These are phyloP conservation scores for Zoanthus sansibaricus DNA, from an alignment of 92 coral and sea anemone genomes.

Conservation along the genomic window DNA sequence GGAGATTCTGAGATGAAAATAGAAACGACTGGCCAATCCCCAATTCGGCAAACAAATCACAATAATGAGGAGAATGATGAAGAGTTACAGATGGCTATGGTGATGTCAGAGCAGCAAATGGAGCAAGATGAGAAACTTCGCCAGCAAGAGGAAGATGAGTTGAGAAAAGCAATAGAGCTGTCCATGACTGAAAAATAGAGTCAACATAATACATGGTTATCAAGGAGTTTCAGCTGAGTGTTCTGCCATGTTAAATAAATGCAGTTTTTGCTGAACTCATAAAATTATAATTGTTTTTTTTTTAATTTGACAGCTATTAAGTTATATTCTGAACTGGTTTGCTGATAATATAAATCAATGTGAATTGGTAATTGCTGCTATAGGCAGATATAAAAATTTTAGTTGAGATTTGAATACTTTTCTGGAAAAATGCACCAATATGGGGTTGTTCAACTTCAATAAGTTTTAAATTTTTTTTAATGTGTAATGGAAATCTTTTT, in stretches of 20 bases:
- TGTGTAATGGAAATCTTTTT: no score
- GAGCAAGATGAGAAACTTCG: slow-evolving; percentile 77
- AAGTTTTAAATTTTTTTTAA: no score
- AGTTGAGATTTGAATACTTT: no score
- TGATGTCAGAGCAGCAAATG: slow-evolving; percentile 86
- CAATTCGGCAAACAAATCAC: background rate
- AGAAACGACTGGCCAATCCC: slow-evolving; percentile 3
- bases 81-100: slow-evolving; percentile 91
- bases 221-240: background rate
- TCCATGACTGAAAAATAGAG: slow-evolving; percentile 86
- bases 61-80: slow-evolving; percentile 61
- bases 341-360: no score
- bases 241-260: background rate
- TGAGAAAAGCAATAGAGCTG: slow-evolving; percentile 77
- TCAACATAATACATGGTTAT: background rate
- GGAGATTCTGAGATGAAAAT: slow-evolving; percentile 34
- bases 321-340: no score
- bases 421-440: no score
- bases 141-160: slow-evolving; percentile 87
- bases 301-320: no score
- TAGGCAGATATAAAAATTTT: no score
- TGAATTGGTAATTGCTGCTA: no score
- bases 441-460: no score
- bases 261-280: no score
- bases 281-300: no score